phyloP scores from a whole-genome alignment of 2,797 vertebrate species.

The Oryzias sinensis region DNA sequence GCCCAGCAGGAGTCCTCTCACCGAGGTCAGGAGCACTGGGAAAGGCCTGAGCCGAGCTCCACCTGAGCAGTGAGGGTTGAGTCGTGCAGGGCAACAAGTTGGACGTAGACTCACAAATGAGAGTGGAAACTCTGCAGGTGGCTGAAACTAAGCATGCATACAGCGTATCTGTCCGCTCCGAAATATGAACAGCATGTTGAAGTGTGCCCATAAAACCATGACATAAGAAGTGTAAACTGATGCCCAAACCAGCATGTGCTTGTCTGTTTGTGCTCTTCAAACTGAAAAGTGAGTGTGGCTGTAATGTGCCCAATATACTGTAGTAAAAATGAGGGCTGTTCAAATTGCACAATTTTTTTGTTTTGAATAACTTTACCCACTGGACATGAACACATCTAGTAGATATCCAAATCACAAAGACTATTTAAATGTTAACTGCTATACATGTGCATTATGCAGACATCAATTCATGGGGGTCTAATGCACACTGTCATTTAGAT shows the following conservation, averaged over 20 bases:
- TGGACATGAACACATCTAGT: background rate
- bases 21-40: constrained; percentile 62
- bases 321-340: too few species aligned
- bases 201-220: constrained; percentile 35
- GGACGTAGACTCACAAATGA: constrained; percentile 40
- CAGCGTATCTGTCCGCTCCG: constrained; percentile 32
- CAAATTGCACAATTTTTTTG: too few species aligned
- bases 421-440: too few species aligned
- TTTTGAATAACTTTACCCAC: background rate
- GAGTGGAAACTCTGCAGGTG: constrained; percentile 69
- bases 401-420: constrained; percentile 8
- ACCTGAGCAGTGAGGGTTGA: constrained; percentile 61
- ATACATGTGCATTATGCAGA: too few species aligned
- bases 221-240: constrained; percentile 23
- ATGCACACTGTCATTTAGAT: too few species aligned
- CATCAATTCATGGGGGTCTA: too few species aligned
- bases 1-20: constrained; percentile 63
- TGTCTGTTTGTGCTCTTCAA: constrained; percentile 4
- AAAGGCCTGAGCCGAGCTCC: constrained; percentile 55
- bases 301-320: background rate
- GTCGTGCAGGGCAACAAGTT: constrained; percentile 63
- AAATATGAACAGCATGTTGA: constrained; percentile 40
- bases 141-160: constrained; percentile 55
- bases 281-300: background rate
- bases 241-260: constrained; percentile 3